These are phyloP conservation scores for Ophioderma brevispina DNA, from an alignment of 35 echinoderm and acorn worm genomes.

Conservation along the genomic window DNA sequence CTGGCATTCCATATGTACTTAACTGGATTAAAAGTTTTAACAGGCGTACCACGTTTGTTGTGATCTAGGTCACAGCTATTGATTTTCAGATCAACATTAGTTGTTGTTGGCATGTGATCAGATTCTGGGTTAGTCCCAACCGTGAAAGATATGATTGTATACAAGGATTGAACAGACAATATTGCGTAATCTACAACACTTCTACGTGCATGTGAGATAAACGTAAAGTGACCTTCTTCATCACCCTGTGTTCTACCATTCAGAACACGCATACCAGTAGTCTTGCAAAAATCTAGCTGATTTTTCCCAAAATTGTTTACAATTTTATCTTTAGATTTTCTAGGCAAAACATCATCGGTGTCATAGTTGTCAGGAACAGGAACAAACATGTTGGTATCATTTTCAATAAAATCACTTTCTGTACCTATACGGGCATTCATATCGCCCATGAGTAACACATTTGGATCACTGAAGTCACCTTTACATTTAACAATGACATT, in stretches of 20 bases:
- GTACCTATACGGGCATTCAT: too few relatives aligned
- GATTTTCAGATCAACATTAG: background rate
- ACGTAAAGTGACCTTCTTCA: constrained; percentile 20
- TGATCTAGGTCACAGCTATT: background rate
- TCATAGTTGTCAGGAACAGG: background rate
- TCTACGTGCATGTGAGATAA: background rate
- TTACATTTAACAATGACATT: too few relatives aligned
- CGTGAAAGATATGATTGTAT: background rate
- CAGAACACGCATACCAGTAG: background rate
- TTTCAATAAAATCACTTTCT: background rate
- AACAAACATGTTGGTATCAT: background rate
- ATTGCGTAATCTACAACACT: constrained; percentile 23
- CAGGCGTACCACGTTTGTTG: background rate
- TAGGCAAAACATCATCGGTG: constrained; percentile 6
- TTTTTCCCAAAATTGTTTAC: background rate
- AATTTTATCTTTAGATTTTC: background rate
- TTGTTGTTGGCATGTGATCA: constrained; percentile 19
- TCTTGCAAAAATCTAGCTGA: constrained; percentile 4
- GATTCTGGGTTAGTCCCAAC: background rate
- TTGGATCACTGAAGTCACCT: too few relatives aligned
- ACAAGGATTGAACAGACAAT: background rate
- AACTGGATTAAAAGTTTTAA: background rate
- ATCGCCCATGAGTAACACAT: too few relatives aligned
- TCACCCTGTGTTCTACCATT: constrained; percentile 12
- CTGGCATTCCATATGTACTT: background rate